Evolutionary conservation across 2,797 vertebrate genomes (phyloP), one percentile per base, ranked within the genome.

Genomic region (Chrosomus eos): DNA sequence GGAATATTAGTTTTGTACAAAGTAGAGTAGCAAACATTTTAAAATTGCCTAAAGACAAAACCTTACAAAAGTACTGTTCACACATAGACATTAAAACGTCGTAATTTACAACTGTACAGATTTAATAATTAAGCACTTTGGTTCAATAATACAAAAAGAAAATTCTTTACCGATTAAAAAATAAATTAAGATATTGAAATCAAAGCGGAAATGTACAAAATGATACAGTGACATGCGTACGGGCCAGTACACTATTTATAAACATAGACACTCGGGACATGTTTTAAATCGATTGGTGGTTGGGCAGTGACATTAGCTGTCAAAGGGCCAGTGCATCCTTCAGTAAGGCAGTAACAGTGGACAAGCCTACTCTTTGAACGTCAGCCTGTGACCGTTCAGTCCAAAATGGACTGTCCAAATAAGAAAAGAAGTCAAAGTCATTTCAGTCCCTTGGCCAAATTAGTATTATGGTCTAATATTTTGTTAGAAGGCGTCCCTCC

Each of bases 111-210:
- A 90, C 94, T 94, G 90, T 95, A 96, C 94, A 95, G 48, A 84
- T 90, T 89, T 88, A 90, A 73, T 86, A 89, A 94, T 92, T 87
- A 93, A 96, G 94, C 94, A 95, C 95, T 96, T 96, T 96, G 96
- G 95, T 95, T 96, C 90, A 81, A 94, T 92, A 66, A 91, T 95
- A 95, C 90, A 94, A 95, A 95, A 93, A 89, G 80, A 85, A 36
- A 88, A 85, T 75, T 64, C 85, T 89, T 85, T 91, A 84, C 92
- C 89, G 88, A 87, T 93, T 91, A 84, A 93, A 94, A 95, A 96
- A 95, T 95, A 95, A 94, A 95, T 95, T 90, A 94, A 94, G 92
- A 93, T 91, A 90, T 91, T 75, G 82, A 93, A 89, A 90, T 92
- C 86, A 82, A 93, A 90, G 82, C 90, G 28, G 1, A 88, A 48